phyloP scores from a whole-genome alignment of 2,888 invertebrate genomes.

The Agrochola circellaris region DNA sequence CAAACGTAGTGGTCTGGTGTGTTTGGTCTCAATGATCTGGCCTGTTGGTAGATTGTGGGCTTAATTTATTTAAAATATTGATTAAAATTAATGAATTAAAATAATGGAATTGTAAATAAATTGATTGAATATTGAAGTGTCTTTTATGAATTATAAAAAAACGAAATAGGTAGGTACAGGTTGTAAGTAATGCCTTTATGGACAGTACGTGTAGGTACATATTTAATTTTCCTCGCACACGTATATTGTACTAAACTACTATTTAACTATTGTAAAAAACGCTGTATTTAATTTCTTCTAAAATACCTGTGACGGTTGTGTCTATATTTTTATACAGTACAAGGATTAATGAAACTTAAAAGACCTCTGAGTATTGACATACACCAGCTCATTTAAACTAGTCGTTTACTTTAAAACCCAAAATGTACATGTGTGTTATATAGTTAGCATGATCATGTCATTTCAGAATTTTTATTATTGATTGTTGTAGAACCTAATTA shows the following conservation, averaged over 20 bases:
- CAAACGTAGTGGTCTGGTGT: no score
- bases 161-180: background rate
- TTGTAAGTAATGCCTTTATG: no score
- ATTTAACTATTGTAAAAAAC: no score
- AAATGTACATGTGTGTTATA: background rate
- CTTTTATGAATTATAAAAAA: no score
- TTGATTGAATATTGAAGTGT: no score
- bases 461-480: background rate
- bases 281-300: background rate
- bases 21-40: constrained; percentile 4
- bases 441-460: background rate
- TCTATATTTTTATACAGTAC: background rate
- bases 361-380: background rate
- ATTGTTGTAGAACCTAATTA: background rate
- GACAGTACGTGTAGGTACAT: no score
- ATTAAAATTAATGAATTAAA: background rate
- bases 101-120: no score
- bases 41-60: background rate
- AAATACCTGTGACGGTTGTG: background rate
- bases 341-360: background rate
- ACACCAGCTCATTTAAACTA: background rate
- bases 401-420: background rate
- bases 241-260: no score
- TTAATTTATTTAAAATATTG: background rate
- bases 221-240: background rate